Evolutionary conservation across 2,888 invertebrate species (phyloP).

Genomic region (Hermaeophaga mercurialis): DNA sequence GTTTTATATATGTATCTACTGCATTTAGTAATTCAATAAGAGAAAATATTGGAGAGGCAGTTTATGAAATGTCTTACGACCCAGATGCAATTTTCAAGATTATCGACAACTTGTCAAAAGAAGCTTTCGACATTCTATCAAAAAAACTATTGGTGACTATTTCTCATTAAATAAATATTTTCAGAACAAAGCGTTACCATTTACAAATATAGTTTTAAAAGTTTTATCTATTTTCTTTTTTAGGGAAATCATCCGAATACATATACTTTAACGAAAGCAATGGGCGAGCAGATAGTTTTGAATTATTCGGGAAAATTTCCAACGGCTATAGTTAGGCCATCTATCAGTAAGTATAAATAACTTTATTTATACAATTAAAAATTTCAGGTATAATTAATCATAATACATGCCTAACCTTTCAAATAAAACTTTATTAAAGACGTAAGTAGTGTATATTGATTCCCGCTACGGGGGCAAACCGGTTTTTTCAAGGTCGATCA

Average conservation of each 20-base stretch:
- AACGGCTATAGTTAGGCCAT: slow-evolving; percentile 89
- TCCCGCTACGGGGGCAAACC: too few relatives aligned
- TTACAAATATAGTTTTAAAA: neutral
- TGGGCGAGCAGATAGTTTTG: slow-evolving; percentile 85
- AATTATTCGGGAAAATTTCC: slow-evolving; percentile 76
- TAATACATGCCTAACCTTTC: too few relatives aligned
- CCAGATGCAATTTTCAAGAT: slow-evolving; percentile 67
- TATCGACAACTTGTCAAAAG: slow-evolving; percentile 66
- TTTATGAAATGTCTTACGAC: slow-evolving; percentile 76
- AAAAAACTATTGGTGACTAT: slow-evolving; percentile 63
- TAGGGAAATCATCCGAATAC: slow-evolving; percentile 89
- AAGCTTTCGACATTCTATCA: slow-evolving; percentile 64
- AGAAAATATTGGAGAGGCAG: slow-evolving; percentile 77
- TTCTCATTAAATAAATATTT: neutral
- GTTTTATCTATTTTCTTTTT: slow-evolving; percentile 7
- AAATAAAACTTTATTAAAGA: too few relatives aligned
- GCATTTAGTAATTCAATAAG: slow-evolving; percentile 95
- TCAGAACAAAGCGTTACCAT: neutral
- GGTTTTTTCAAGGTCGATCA: too few relatives aligned
- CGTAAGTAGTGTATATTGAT: too few relatives aligned
- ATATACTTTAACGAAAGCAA: slow-evolving; percentile 92
- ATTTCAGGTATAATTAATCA: too few relatives aligned
- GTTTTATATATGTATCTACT: slow-evolving; percentile 90
- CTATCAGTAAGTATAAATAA: slow-evolving; percentile 68
- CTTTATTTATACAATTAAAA: too few relatives aligned